phyloP scores from a whole-genome alignment of 2,888 invertebrate species.

The Mesoligia furuncula region DNA sequence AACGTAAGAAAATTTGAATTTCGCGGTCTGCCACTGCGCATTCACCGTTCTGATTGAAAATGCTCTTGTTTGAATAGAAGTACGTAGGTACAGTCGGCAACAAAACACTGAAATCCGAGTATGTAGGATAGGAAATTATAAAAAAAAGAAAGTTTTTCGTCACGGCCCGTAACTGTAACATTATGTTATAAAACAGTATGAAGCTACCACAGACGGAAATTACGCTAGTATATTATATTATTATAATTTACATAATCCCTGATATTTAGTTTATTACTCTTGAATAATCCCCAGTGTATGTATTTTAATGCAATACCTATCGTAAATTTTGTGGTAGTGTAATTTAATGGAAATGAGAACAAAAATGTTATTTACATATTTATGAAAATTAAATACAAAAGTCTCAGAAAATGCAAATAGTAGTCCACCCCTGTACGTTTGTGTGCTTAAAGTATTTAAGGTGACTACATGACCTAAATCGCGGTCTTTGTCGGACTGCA shows the following conservation, averaged over 20 bases:
- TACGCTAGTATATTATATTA: constrained; percentile 22
- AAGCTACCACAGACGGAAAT: constrained; percentile 50
- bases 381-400: background rate
- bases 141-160: constrained; percentile 61
- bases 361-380: background rate
- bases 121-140: constrained; percentile 44
- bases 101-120: background rate
- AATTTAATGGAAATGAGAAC: constrained; percentile 22
- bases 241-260: constrained; percentile 58
- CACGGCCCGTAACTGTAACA: constrained; percentile 54
- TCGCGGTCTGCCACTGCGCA: no score
- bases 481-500: no score
- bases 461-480: no score
- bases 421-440: background rate
- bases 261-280: constrained; percentile 43
- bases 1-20: no score
- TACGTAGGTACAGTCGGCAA: no score
- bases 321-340: background rate
- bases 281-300: constrained; percentile 11
- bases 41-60: background rate
- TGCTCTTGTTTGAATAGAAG: background rate
- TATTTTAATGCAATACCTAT: constrained; percentile 27
- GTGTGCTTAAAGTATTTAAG: background rate
- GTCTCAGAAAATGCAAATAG: background rate
- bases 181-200: constrained; percentile 53